These are phyloP conservation scores for Pachyuromys duprasi DNA, from an alignment of 2,797 vertebrate genomes.

Conservation along the genomic window DNA sequence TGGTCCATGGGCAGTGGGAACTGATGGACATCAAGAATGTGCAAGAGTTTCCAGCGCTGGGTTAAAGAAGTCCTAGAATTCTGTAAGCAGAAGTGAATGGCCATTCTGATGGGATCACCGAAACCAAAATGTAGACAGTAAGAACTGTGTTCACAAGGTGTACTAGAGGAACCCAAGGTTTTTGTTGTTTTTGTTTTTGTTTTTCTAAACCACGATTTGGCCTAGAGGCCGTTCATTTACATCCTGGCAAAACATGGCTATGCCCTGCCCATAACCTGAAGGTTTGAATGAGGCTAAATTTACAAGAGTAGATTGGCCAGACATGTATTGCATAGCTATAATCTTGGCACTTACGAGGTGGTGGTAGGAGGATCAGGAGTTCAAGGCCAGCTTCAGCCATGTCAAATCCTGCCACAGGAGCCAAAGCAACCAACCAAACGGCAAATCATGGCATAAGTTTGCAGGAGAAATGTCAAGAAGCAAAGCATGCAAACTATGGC, in stretches of 20 bases:
- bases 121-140: background rate
- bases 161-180: background rate
- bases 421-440: background rate
- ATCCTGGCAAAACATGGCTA: background rate
- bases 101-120: background rate
- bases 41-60: background rate
- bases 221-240: background rate
- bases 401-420: no score
- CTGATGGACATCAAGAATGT: background rate
- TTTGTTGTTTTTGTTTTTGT: no score
- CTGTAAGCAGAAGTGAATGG: background rate
- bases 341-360: background rate
- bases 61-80: background rate
- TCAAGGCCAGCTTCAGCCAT: background rate
- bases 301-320: background rate
- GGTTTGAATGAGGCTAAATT: background rate
- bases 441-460: background rate
- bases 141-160: background rate
- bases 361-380: background rate
- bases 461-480: background rate
- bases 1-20: background rate
- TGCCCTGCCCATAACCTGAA: background rate
- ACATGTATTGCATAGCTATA: background rate
- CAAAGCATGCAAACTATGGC: background rate
- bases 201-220: background rate